phyloP scores from a whole-genome alignment of 2,113 vertebrate species.

The Eira barbara region DNA sequence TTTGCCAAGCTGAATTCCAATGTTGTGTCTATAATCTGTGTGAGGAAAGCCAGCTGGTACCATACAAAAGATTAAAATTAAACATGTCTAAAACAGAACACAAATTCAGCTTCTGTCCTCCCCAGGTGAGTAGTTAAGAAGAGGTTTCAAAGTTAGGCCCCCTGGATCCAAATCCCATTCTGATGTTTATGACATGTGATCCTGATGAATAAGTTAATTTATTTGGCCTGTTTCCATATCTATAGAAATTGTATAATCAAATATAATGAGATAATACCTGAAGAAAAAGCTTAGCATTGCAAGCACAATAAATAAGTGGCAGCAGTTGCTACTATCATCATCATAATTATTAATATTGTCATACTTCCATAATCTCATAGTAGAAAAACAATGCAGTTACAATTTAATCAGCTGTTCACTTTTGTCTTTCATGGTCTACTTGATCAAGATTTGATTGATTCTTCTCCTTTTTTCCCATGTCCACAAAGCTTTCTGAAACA shows the following conservation, averaged over 20 bases:
- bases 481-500: neutral
- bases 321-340: neutral
- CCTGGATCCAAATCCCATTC: neutral
- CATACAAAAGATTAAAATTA: constrained; percentile 4
- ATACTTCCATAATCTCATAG: neutral
- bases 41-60: neutral
- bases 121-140: neutral
- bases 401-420: neutral
- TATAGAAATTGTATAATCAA: neutral
- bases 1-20: neutral
- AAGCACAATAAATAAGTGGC: neutral
- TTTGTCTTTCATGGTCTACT: neutral
- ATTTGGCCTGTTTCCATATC: neutral
- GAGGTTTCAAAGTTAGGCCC: neutral
- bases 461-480: neutral
- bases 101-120: neutral
- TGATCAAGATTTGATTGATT: neutral
- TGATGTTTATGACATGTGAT: neutral
- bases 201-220: neutral
- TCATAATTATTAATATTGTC: neutral
- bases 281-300: neutral
- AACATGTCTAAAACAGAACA: neutral
- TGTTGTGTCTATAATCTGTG: neutral
- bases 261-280: neutral
- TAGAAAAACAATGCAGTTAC: neutral